A percentile compares a stretch with the other conserved stretches of the same genome.
Evolutionary conservation across 2,797 vertebrate species (phyloP).

Genomic region (Gorsachius magnificus): DNA sequence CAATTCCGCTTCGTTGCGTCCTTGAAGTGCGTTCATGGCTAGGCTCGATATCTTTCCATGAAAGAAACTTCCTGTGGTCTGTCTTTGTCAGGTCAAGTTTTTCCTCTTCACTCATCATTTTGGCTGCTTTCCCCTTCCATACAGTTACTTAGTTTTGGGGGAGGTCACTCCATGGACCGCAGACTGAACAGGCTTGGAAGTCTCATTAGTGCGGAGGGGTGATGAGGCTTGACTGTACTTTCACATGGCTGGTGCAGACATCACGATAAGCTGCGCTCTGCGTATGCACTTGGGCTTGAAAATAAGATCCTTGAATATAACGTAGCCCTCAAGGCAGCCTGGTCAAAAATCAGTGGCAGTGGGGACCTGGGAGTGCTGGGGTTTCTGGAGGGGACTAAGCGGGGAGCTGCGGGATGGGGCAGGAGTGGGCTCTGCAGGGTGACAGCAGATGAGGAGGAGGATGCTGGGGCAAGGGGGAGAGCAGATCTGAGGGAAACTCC

Average conservation of each 20-base stretch:
- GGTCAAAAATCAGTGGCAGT: not conserved
- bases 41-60: rapidly evolving
- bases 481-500: too few species aligned
- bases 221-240: rapidly evolving
- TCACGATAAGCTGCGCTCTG: not conserved
- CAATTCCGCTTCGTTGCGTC: rapidly evolving
- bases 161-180: not conserved
- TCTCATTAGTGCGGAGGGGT: rapidly evolving
- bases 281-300: rapidly evolving
- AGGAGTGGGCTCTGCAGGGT: not conserved
- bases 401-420: not conserved
- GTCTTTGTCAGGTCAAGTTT: not conserved
- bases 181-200: rapidly evolving
- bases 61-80: not conserved
- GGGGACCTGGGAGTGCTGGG: not conserved
- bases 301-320: rapidly evolving
- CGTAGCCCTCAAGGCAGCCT: rapidly evolving
- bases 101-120: rapidly evolving
- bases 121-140: too few species aligned
- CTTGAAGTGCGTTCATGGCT: rapidly evolving
- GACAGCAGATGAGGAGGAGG: not conserved
- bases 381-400: not conserved
- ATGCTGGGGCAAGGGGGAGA: rapidly evolving
- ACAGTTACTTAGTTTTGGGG: not conserved
- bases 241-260: rapidly evolving